Evolutionary conservation across 2,888 invertebrate species (phyloP).

Genomic region (Melinopterus prodromus): DNA sequence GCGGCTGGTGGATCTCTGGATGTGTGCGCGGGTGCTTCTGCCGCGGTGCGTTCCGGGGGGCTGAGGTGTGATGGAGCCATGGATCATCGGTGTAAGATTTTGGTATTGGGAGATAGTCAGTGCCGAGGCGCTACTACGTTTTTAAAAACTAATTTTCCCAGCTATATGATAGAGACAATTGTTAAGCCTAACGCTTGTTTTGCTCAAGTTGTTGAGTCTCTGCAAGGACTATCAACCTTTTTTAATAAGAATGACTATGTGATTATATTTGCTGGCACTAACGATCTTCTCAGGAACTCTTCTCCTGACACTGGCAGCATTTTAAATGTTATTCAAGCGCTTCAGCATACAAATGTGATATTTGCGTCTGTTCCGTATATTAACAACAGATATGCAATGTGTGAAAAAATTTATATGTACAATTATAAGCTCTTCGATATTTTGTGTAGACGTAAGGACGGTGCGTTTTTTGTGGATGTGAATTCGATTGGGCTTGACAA

Average conservation of each 20-base stretch:
- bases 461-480: not conserved
- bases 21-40: no score
- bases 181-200: not conserved
- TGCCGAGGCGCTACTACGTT: not conserved
- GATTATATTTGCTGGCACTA: not conserved
- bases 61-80: no score
- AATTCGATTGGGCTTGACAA: not conserved
- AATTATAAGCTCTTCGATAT: not conserved
- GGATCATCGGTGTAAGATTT: not conserved
- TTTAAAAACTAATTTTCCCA: not conserved
- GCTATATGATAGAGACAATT: not conserved
- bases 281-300: not conserved
- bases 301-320: not conserved
- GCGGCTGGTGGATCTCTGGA: no score
- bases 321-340: not conserved
- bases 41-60: no score
- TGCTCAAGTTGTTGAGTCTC: not conserved
- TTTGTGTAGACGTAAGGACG: not conserved
- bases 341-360: not conserved
- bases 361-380: not conserved
- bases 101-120: not conserved
- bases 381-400: not conserved
- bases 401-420: not conserved
- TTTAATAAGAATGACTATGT: not conserved
- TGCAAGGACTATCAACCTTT: not conserved